phyloP scores from a whole-genome alignment of 2,797 vertebrate genomes.

The Rhabdophis nuchalis region DNA sequence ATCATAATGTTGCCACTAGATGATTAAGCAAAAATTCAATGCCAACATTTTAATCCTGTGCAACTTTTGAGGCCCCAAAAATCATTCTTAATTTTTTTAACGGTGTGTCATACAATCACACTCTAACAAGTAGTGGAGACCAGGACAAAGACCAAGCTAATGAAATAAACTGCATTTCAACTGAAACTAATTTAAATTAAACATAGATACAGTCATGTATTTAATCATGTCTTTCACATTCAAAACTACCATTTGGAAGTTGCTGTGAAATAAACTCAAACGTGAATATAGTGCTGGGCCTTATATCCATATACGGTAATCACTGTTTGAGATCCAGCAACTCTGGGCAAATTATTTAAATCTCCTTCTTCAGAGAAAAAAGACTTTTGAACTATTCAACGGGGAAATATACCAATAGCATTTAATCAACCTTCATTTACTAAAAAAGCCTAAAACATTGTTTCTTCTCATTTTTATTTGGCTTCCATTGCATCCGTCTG shows the following conservation, averaged over 20 bases:
- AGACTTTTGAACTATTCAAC: neutral
- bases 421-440: neutral
- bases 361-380: neutral
- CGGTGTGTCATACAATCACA: neutral
- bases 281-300: neutral
- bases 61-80: neutral
- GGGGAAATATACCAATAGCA: neutral
- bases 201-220: neutral
- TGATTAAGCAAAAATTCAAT: neutral
- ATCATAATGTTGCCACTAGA: neutral
- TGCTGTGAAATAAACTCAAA: neutral
- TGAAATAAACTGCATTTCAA: neutral
- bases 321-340: neutral
- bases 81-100: neutral
- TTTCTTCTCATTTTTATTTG: neutral
- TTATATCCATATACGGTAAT: neutral
- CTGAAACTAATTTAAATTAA: neutral
- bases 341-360: neutral
- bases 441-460: neutral
- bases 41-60: neutral
- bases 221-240: neutral
- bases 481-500: neutral
- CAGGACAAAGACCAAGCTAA: neutral
- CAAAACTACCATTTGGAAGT: neutral
- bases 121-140: neutral